Evolutionary conservation across 2,888 invertebrate species (phyloP).

Genomic region (Lamellibrachia columna): DNA sequence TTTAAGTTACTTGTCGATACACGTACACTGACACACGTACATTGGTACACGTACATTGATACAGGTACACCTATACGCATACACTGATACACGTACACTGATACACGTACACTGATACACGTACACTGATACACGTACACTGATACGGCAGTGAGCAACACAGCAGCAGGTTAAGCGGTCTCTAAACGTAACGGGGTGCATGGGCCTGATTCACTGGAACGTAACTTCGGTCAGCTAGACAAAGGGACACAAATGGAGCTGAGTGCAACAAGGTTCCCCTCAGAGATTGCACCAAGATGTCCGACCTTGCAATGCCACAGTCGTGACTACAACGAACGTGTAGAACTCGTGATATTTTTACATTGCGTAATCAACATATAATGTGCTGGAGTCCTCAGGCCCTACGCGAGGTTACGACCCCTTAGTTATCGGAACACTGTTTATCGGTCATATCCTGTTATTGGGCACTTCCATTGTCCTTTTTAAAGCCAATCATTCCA

Average conservation of each 20-base stretch:
- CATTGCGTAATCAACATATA: neutral
- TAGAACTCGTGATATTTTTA: neutral
- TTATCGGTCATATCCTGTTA: constrained; percentile 16
- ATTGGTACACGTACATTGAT: too few species aligned
- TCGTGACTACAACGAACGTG: neutral
- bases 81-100: too few species aligned
- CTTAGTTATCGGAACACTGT: neutral
- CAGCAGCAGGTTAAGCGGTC: neutral
- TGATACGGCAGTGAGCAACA: neutral
- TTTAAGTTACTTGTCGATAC: neutral
- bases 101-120: too few species aligned
- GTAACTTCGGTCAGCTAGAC: neutral
- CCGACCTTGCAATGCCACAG: neutral
- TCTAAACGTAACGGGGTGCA: neutral
- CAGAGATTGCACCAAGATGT: neutral
- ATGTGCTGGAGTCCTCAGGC: neutral
- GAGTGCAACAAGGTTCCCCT: neutral
- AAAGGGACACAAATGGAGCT: neutral
- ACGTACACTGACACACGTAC: too few species aligned
- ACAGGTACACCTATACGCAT: too few species aligned
- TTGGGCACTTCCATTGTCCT: neutral
- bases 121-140: neutral
- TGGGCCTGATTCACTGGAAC: neutral
- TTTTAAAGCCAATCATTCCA: neutral
- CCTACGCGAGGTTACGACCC: neutral